These are phyloP conservation scores for Alethe diademata DNA, from an alignment of 2,113 vertebrate species.

Conservation along the genomic window DNA sequence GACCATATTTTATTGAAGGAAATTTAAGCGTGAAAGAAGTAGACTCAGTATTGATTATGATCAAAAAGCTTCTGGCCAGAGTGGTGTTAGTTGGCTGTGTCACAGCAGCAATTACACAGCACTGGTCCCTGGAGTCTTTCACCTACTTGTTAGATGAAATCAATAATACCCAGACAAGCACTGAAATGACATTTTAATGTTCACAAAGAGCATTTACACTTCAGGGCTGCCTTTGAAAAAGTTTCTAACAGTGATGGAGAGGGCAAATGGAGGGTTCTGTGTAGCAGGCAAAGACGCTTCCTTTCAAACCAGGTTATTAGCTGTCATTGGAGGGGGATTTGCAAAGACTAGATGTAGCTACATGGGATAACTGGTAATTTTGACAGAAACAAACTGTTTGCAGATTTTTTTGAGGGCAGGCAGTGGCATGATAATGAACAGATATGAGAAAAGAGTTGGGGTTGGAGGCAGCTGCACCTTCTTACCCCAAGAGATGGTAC, in stretches of 20 bases:
- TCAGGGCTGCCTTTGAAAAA: conserved; percentile 46
- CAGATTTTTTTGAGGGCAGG: not conserved
- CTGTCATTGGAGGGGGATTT: not conserved
- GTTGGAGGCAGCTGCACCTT: not conserved
- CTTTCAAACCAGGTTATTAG: not conserved
- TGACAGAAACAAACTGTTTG: not conserved
- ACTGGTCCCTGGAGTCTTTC: conserved; percentile 36
- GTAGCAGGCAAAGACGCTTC: not conserved
- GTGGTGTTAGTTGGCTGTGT: conserved; percentile 20
- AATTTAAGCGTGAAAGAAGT: not conserved
- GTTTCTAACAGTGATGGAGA: conserved; percentile 20
- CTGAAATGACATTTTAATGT: conserved; percentile 70
- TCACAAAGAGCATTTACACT: conserved; percentile 52
- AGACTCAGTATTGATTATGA: conserved; percentile 48
- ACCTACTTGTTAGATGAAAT: conserved; percentile 74
- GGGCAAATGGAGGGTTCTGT: not conserved
- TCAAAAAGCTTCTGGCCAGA: conserved; percentile 31
- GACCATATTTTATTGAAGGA: not conserved
- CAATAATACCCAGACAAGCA: conserved; percentile 65
- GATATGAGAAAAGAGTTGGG: not conserved
- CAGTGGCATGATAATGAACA: not conserved
- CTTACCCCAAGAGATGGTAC: fast-evolving
- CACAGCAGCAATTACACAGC: conserved; percentile 63
- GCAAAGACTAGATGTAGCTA: not conserved
- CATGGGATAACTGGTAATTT: not conserved